Base-by-base conservation (phyloP, 2,797 vertebrate species). In the Gymnopithys bicolor region DNA sequence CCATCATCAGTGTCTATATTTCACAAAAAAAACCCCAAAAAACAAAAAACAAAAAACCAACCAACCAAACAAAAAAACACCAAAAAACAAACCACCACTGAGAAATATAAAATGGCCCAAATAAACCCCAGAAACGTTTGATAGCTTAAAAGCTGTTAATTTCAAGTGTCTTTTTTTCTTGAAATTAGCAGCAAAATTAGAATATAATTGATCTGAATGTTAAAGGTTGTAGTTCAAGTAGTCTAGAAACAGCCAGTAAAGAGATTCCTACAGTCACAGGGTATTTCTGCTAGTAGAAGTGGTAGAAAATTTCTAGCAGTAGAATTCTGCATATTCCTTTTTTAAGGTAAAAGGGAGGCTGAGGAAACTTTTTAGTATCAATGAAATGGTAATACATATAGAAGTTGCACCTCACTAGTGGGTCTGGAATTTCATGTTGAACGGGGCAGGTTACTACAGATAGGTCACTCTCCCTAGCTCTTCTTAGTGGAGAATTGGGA, bases 241-340 rank as follows among this genome's bases (percentile, higher is more conserved):
- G 6, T 18, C 37, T 60, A 39, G 46, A 82, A 82, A 56, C 10
- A 82, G 2, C 4, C 7, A 70, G 13, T 24, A 73, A 45, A 63
- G 9, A 6, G 16, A 48, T 48, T 76, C 8, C 14, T 62, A 12
- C 5, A 33, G 24, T 5, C 9, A 32, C 0, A 1, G 6, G 2
- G 5, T 56, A 52, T 60, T 79, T 84, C 19, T 71, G 3, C 10
- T 52, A 10, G 10, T n/a, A 76, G 37, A 59, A 78, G 35, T 1
- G 1, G 10, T 32, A 53, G 18, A 51, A 78, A 66, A 60, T 5
- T 64, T 53, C 39, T 45, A 74, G 9, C 7, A 59, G 13, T 22
- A 78, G 37, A 68, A 68, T 71, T 69, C 21, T 81, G 5, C 22
- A 63, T 43, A 2, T 19, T 4, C 3, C 0, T 30, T 52, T 59